Base-by-base conservation (phyloP, 2,113 vertebrate species). In the Salvator merianae region DNA sequence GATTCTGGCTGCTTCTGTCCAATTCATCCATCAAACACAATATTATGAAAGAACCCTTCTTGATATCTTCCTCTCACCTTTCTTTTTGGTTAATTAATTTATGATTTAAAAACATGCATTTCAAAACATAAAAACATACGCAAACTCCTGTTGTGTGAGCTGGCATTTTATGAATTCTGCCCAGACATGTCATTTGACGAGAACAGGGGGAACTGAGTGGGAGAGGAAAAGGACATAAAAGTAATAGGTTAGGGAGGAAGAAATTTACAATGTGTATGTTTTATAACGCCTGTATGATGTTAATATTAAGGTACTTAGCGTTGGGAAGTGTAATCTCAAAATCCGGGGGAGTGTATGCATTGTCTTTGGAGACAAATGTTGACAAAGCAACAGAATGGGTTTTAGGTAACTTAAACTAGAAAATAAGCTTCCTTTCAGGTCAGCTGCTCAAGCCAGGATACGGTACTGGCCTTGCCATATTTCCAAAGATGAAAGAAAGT, bases 371-470 rank as follows among this genome's bases (percentile, higher is more conserved):
- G 66, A 43, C 59, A 66, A 77, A 83, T 68, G 81, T 62, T 66
- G 87, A 78, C 81, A 84, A 91, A 85, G 79, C 68, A 86, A 86
- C 26, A 83, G 71, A 34, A 86, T 59, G 80, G 89, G 84, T 86
- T 92, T 89, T 82, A 90, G 83, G 80, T 83, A 75, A 40, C 73
- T 72, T 83, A 82, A 71, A 65, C 32, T 68, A 38, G 73, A 87
- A 90, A 88, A 89, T 86, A 77, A 84, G 86, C 34, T 91, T 77
- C 86, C 85, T 81, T 72, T 89, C 86, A 86, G 88, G 69, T 0
- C 90, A 89, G 83, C 83, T 83, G 75, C 87, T 88, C 55, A 74
- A 74, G 76, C 76, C 76, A 0, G 0, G 32, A 90, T 83, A 69
- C 69, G 9, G 26, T 63, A 36, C 55, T 26, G 55, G 71, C 59